These are phyloP conservation scores for Macrostomum lignano DNA, from an alignment of 1,140 invertebrate species.

Conservation along the genomic window DNA sequence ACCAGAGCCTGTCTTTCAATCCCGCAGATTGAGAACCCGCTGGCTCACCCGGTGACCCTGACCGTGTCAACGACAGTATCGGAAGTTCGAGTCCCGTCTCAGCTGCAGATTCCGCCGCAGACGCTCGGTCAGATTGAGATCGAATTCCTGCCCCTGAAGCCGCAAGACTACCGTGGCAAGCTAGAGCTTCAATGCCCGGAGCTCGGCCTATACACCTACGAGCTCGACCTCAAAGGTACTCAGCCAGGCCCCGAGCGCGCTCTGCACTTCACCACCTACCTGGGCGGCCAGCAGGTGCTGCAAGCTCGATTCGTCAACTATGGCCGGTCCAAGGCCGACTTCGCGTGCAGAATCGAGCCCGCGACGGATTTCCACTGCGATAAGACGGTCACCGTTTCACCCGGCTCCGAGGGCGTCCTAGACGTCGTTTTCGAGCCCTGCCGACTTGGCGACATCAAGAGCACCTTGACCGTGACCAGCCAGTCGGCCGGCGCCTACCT, in stretches of 20 bases:
- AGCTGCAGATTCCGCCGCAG: too few relatives aligned
- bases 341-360: constrained; percentile 20
- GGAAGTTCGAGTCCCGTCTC: too few relatives aligned
- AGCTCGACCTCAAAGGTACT: constrained; percentile 20
- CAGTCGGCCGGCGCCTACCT: constrained; percentile 21
- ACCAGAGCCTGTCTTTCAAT: too few relatives aligned
- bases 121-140: too few relatives aligned
- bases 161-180: constrained; percentile 15
- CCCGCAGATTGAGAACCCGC: too few relatives aligned
- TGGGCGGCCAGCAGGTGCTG: constrained; percentile 17
- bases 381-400: constrained; percentile 21
- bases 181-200: constrained; percentile 21
- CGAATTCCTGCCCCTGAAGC: constrained; percentile 23
- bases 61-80: too few relatives aligned
- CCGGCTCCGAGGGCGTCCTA: constrained; percentile 18
- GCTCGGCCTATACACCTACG: constrained; percentile 22
- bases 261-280: constrained; percentile 18
- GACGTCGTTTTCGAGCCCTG: constrained; percentile 27
- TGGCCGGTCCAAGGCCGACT: constrained; percentile 26
- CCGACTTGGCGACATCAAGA: constrained; percentile 18
- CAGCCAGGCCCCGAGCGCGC: constrained; percentile 19
- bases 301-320: constrained; percentile 24
- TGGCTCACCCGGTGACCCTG: too few relatives aligned
- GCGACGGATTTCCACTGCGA: constrained; percentile 22
- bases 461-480: constrained; percentile 15